Conservation (phyloP, 1,140 invertebrate species). For the Ruditapes philippinarum region DNA sequence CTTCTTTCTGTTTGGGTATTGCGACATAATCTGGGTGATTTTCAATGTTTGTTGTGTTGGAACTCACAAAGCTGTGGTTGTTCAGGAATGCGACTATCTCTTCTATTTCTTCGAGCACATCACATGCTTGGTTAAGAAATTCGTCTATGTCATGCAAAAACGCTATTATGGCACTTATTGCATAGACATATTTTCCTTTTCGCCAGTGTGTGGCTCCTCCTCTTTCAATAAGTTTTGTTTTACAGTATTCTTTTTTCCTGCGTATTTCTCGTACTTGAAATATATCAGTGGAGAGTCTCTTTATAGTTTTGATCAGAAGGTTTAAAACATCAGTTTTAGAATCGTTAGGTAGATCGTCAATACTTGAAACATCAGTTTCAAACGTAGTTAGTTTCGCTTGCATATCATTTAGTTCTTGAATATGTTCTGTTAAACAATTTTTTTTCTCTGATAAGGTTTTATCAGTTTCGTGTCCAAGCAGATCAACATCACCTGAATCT, state of each 20-base stretch:
- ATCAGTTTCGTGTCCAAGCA: background rate
- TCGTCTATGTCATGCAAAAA: constrained; percentile 66
- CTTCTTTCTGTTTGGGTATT: too few relatives aligned
- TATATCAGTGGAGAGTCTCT: background rate
- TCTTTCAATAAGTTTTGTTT: constrained; percentile 63
- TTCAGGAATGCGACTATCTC: background rate
- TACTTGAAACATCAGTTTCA: background rate
- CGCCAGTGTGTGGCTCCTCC: constrained; percentile 46
- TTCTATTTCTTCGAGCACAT: too few relatives aligned
- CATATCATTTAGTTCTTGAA: background rate
- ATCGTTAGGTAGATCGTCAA: too few relatives aligned
- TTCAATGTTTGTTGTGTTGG: background rate
- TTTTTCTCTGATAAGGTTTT: background rate
- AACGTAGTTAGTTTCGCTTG: background rate
- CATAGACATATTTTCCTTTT: constrained; percentile 57
- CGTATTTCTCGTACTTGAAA: background rate
- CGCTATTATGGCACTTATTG: constrained; percentile 62
- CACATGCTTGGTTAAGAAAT: too few relatives aligned
- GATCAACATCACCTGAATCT: background rate
- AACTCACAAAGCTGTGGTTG: too few relatives aligned
- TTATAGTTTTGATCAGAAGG: background rate
- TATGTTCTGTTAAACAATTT: background rate
- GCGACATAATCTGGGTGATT: background rate
- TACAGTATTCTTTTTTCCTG: constrained; percentile 53
- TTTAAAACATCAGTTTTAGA: background rate